phyloP scores from a whole-genome alignment of 2,797 vertebrate genomes.

The Pterois miles region DNA sequence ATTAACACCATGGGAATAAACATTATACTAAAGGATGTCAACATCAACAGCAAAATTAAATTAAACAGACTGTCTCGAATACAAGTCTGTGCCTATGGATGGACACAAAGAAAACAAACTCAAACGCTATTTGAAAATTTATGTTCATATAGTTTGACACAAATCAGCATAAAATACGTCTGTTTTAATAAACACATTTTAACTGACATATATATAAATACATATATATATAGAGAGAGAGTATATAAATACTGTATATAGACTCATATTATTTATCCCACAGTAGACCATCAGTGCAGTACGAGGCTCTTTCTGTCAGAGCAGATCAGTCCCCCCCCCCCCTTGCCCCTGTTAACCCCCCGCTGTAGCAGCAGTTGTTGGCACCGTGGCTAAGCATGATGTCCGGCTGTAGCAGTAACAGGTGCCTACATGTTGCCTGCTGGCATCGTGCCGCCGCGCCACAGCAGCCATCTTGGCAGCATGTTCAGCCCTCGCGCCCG shows the following conservation, averaged over 20 bases:
- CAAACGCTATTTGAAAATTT: background rate
- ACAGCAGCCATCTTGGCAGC: constrained; percentile 81
- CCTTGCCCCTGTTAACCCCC: constrained; percentile 52
- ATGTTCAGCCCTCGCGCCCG: constrained; percentile 52
- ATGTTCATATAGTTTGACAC: background rate
- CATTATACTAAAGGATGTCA: too few relatives aligned
- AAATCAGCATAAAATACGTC: background rate
- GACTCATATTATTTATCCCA: background rate
- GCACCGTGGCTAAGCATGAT: constrained; percentile 49
- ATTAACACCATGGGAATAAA: background rate
- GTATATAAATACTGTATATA: background rate
- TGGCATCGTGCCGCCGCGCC: constrained; percentile 77
- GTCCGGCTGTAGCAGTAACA: constrained; percentile 80
- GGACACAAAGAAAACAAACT: too few relatives aligned
- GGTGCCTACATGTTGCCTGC: constrained; percentile 84
- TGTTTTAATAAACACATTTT: background rate
- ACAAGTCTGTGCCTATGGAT: too few relatives aligned
- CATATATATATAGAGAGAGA: background rate
- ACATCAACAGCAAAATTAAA: too few relatives aligned
- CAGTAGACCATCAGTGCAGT: background rate
- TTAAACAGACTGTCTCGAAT: background rate
- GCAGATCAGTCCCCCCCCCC: background rate
- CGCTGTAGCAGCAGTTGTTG: constrained; percentile 63
- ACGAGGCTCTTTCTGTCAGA: constrained; percentile 17
- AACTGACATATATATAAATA: background rate